A percentile compares a stretch with the other conserved stretches of the same genome.
Evolutionary conservation across 2,888 invertebrate species (phyloP).

Genomic region (Lepidocyrtinus sp.): DNA sequence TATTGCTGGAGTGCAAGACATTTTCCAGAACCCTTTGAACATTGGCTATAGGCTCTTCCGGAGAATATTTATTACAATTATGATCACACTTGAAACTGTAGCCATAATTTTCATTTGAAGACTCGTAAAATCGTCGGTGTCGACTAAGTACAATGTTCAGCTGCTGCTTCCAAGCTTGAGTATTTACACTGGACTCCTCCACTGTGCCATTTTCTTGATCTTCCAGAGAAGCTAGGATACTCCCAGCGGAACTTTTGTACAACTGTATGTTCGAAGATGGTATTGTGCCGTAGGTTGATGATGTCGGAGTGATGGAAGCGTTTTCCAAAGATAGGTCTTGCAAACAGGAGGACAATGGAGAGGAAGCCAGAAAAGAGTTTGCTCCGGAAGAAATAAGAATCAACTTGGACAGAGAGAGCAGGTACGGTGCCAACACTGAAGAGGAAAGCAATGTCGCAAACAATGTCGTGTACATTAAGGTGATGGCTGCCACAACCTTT

Average conservation of each 20-base stretch:
- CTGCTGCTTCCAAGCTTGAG: neutral
- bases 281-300: neutral
- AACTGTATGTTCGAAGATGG: neutral
- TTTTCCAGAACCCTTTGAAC: slow-evolving; percentile 38
- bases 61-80: slow-evolving; percentile 1
- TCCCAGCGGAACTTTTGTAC: neutral
- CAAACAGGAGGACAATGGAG: slow-evolving; percentile 26
- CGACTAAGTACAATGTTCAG: slow-evolving; percentile 5
- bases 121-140: slow-evolving; percentile 23
- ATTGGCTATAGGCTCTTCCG: slow-evolving; percentile 21
- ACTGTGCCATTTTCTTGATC: slow-evolving; percentile 37
- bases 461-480: slow-evolving; percentile 64
- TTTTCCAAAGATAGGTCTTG: slow-evolving; percentile 22
- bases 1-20: slow-evolving; percentile 60
- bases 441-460: slow-evolving; percentile 63
- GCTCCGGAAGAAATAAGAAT: slow-evolving; percentile 18
- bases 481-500: slow-evolving; percentile 60
- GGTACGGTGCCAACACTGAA: slow-evolving; percentile 60
- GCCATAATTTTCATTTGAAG: slow-evolving; percentile 26
- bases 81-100: slow-evolving; percentile 44
- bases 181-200: neutral
- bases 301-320: neutral
- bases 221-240: slow-evolving; percentile 11
- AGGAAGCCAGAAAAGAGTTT: slow-evolving; percentile 14
- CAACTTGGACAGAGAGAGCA: slow-evolving; percentile 53